Evolutionary conservation across 2,797 vertebrate species (phyloP), one percentile per base, ranked within the genome.

Genomic region (Sebastes cheni): DNA sequence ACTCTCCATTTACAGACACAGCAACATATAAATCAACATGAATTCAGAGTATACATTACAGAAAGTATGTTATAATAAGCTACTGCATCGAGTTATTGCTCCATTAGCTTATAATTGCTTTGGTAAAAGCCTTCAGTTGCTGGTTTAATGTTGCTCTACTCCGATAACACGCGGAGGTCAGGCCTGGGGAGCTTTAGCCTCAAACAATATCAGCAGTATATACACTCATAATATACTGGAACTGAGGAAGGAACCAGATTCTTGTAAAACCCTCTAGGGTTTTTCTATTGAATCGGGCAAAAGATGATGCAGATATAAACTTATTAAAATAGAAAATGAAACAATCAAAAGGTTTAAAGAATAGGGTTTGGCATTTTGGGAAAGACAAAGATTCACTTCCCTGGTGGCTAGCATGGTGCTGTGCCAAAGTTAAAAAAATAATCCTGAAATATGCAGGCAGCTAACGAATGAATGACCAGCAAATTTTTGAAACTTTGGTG

Each of bases 1-100:
- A 61, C 29, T 72, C 9, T 75, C 11, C 20, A 46, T 73, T 69
- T 77, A 27, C 50, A 71, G 64, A 72, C 70, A 66, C 66, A 75
- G 66, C n/a, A 27, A 65, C 25, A 65, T 27, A 54, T 32, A 76
- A 23, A 61, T 77, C 2, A 34, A n/a, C 30, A 67, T 2, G 27
- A 52, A 54, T 55, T 30, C 30, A 36, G n/a, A 71, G 6, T 16
- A 50, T 62, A 69, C 25, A 32, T 55, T 27, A 16, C 16, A 58
- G n/a, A 42, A 66, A 39, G 2, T 5, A 22, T 34, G 2, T 36
- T 61, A 22, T 29, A 34, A 23, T 80, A 10, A 74, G 32, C 20
- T 16, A 2, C 22, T 23, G 4, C 3, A 58, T 18, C 0, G 2
- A 16, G 12, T 22, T 23, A 62, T 62, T 60, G 25, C 36, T 9